Percentiles rank a stretch among this genome's conserved stretches.
Conservation (phyloP, 2,888 invertebrate genomes). For the Bimastos eiseni region DNA sequence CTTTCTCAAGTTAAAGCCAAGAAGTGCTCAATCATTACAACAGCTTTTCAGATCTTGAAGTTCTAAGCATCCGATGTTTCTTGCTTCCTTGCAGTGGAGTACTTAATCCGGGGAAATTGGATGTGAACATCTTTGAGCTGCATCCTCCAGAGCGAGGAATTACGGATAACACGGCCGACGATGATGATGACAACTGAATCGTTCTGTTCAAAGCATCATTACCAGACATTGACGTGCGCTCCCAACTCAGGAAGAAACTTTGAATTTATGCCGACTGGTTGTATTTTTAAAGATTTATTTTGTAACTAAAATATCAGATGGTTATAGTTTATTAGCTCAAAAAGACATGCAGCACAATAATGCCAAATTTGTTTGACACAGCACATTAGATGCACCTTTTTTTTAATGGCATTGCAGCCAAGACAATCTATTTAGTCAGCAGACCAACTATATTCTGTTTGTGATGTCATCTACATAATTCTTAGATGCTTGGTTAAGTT, state of each 20-base stretch:
- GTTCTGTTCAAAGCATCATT: not conserved
- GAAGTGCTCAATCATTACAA: not conserved
- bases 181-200: not conserved
- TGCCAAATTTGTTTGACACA: too few relatives aligned
- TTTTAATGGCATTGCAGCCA: too few relatives aligned
- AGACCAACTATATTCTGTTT: too few relatives aligned
- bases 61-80: not conserved
- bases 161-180: conserved; percentile 14
- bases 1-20: not conserved
- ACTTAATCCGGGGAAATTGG: not conserved
- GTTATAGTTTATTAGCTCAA: not conserved
- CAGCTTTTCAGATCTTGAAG: not conserved
- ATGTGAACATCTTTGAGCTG: conserved; percentile 54
- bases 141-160: conserved; percentile 55
- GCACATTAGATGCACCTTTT: too few relatives aligned
- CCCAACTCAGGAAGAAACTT: not conserved
- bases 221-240: not conserved
- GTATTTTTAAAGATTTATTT: not conserved
- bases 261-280: not conserved
- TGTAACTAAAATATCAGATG: not conserved
- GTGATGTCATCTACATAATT: too few relatives aligned
- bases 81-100: not conserved
- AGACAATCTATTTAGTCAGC: too few relatives aligned
- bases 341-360: too few relatives aligned
- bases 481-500: too few relatives aligned